Percentiles rank a stretch among this genome's conserved stretches.
phyloP scores from a whole-genome alignment of 2,113 vertebrate species.

The Sinosuthora webbiana region DNA sequence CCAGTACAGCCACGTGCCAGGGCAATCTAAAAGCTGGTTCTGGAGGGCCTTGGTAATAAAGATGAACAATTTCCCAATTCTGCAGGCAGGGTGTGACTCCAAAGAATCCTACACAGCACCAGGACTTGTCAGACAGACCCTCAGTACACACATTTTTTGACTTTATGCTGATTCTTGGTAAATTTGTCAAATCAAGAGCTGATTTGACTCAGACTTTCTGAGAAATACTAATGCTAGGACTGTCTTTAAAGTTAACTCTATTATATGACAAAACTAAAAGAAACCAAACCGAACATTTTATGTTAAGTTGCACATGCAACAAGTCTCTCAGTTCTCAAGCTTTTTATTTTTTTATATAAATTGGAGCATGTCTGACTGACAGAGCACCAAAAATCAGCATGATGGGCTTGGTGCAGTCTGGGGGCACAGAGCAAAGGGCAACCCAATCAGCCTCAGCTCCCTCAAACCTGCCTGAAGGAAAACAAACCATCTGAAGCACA shows the following conservation, averaged over 20 bases:
- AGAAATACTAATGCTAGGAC: background rate
- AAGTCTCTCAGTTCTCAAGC: background rate
- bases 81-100: background rate
- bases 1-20: background rate
- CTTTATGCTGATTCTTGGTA: background rate
- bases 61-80: background rate
- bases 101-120: background rate
- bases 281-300: rapidly evolving
- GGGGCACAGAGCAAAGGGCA: background rate
- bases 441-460: background rate
- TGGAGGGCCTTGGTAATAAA: background rate
- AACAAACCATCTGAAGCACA: background rate
- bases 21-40: background rate
- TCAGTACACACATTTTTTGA: background rate
- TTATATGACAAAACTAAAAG: background rate
- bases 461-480: background rate
- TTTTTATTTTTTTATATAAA: background rate
- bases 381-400: background rate
- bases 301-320: background rate
- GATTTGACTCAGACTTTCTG: background rate
- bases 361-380: background rate
- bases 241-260: background rate
- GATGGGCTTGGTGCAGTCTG: rapidly evolving
- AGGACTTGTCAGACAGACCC: background rate
- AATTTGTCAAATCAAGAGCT: background rate